Evolutionary conservation across 2,888 invertebrate species (phyloP).

Genomic region (Cheilosia grossa): DNA sequence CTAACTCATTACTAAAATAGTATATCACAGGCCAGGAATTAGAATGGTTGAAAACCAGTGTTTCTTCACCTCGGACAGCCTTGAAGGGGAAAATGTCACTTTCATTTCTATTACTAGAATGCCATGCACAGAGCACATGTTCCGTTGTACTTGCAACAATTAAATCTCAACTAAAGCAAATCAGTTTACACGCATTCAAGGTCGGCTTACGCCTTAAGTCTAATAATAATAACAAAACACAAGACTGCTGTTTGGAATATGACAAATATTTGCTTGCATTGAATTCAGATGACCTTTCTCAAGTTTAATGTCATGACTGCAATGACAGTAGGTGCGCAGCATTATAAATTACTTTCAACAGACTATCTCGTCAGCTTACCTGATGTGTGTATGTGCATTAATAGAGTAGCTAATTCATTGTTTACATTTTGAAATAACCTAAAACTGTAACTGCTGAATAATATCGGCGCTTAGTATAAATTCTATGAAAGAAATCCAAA

Average conservation of each 20-base stretch:
- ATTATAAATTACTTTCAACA: slow-evolving; percentile 14
- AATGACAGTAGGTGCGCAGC: neutral
- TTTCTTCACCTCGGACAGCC: neutral
- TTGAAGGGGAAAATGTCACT: neutral
- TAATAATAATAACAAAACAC: neutral
- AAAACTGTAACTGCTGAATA: too few species aligned
- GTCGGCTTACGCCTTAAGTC: neutral
- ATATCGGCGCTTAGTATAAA: too few species aligned
- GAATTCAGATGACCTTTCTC: slow-evolving; percentile 14
- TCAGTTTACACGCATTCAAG: neutral
- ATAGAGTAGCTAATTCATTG: too few species aligned
- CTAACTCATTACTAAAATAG: too few species aligned
- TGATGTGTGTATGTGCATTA: too few species aligned
- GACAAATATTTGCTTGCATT: slow-evolving; percentile 14
- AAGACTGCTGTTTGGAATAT: neutral
- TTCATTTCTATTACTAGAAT: neutral
- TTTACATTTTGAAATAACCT: too few species aligned
- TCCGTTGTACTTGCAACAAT: neutral
- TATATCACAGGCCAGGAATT: neutral
- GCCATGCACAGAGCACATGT: neutral
- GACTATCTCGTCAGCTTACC: neutral
- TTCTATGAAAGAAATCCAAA: too few species aligned
- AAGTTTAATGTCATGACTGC: slow-evolving; percentile 31
- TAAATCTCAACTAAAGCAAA: neutral
- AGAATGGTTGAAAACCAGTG: neutral